Base-by-base conservation (phyloP, 2,888 invertebrate species). In the Sylvicola fuscatus region DNA sequence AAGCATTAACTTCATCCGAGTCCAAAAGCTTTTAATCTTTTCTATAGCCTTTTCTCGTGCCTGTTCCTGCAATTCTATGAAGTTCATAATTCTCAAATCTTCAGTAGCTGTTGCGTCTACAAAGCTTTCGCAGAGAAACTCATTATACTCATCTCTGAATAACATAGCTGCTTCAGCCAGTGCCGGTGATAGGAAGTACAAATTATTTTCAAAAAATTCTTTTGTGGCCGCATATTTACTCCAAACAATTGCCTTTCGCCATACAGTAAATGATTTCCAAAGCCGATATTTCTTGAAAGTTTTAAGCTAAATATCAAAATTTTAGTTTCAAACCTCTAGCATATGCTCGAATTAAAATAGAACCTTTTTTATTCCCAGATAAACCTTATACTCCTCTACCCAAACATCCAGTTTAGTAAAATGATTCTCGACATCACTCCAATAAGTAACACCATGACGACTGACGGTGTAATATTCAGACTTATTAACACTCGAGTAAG, bases 361-460 rank as follows among this genome's bases (percentile, higher is more conserved):
- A 55, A 74, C 75, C 56, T 76, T 68, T 42, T 75, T 73, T n/a
- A 89, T 62, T 49, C 77, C 66, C 29, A 74, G 66, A 49, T 81
- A 87, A 53, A 72, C 72, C n/a, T 68, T 68, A 47, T 82, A 86
- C 50, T 87, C 86, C 39, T 70, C 70, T 50, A 82, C 79, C 86
- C 86, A 89, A 40, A 72, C 65, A 14, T 72, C 65, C 5, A 89
- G 60, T 8, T 76, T 68, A 0, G 83, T 83, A 49, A 82, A 87
- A 11, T 72, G 71, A 55, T 78, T 75, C 51, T 84, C 84, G 37
- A 68, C 70, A 11, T 66, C 52, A 36, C 61, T 68, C 52, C 71
- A 75, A 46, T 80, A 77, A n/a, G 82, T 75, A 1, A 87, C 81
- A 1, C 89, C 90, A 48, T 74, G 70, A 3, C 69, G 60, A 43